These are phyloP conservation scores for Thunnus albacares DNA, from an alignment of 2,797 vertebrate species.

Conservation along the genomic window DNA sequence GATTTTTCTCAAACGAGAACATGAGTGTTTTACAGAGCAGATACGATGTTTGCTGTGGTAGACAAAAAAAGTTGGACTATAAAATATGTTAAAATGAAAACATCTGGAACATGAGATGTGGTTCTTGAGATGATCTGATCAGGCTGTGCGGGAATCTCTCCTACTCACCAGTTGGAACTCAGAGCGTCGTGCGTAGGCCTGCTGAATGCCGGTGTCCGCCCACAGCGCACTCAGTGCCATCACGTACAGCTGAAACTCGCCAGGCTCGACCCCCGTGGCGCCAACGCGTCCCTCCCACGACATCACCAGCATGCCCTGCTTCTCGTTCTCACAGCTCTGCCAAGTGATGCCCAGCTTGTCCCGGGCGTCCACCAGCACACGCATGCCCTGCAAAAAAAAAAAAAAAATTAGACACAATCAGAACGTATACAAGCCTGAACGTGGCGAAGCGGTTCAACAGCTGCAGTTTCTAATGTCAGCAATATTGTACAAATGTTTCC, in stretches of 20 bases:
- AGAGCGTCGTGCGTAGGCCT: slow-evolving; percentile 92
- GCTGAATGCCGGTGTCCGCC: slow-evolving; percentile 91
- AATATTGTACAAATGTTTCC: slow-evolving; percentile 19
- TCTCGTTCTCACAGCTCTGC: slow-evolving; percentile 96
- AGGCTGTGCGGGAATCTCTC: background rate
- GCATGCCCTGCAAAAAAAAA: slow-evolving; percentile 88
- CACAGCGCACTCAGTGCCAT: slow-evolving; percentile 91
- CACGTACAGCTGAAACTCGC: slow-evolving; percentile 95
- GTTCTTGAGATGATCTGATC: too few species aligned
- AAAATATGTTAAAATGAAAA: too few species aligned
- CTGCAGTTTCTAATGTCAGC: slow-evolving; percentile 29
- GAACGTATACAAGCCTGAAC: background rate
- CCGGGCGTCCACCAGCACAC: slow-evolving; percentile 95
- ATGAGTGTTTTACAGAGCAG: too few species aligned
- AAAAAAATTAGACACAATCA: background rate
- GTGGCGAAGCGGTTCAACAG: background rate
- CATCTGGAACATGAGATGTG: too few species aligned
- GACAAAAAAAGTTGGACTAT: too few species aligned
- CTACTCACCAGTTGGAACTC: slow-evolving; percentile 98
- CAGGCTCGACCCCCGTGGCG: slow-evolving; percentile 90
- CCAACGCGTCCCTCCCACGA: slow-evolving; percentile 94
- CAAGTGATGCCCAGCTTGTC: slow-evolving; percentile 96
- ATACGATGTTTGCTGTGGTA: too few species aligned
- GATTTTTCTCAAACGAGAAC: too few species aligned
- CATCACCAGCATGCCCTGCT: slow-evolving; percentile 98